Evolutionary conservation across 2,113 vertebrate species (phyloP), one percentile per base, ranked within the genome.

Genomic region (Myotis davidii): DNA sequence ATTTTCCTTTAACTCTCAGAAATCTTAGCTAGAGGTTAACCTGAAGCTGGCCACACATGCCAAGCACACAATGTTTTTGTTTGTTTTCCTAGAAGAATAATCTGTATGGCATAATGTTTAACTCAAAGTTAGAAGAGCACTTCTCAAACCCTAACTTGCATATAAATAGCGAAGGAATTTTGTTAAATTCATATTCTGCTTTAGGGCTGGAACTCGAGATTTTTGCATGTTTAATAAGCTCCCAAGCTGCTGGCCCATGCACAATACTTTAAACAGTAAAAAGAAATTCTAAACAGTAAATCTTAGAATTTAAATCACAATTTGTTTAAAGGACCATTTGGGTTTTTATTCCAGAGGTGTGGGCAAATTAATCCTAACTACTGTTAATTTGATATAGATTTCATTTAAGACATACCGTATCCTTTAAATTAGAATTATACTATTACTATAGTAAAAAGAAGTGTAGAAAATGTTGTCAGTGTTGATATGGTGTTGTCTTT

Each of bases 301-400:
- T 21, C 10, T 27, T 74, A 85, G 13, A 92, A 92, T 45, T 89
- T 65, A 88, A 88, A 50, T 50, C 29, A 81, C 50, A 79, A 59
- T 65, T n/a, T 88, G 67, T 59, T 83, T 92, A 86, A 74, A 92
- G 29, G 74, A 61, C 54, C 9, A 34, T 54, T 72, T 39, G 56
- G 37, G 16, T 92, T 76, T 76, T 79, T 59, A 56, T 29, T 17
- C 2, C 54, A 83, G n/a, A 67, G 20, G 4, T n/a, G 37, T 59
- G 5, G 9, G 27, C n/a, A 95, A 93, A 93, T 88, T 59, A 79
- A 88, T 70, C 23, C 17, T 78, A 25, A 42, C 20, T 78, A 76
- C 4, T 87, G 56, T 91, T 88, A 88, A 91, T 79, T 79, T 88
- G 42, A 78, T 27, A 52, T 39, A 34, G 17, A 73, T 59, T 95